Evolutionary conservation across 2,888 invertebrate genomes (phyloP).

Genomic region (Acholoe squamosa): DNA sequence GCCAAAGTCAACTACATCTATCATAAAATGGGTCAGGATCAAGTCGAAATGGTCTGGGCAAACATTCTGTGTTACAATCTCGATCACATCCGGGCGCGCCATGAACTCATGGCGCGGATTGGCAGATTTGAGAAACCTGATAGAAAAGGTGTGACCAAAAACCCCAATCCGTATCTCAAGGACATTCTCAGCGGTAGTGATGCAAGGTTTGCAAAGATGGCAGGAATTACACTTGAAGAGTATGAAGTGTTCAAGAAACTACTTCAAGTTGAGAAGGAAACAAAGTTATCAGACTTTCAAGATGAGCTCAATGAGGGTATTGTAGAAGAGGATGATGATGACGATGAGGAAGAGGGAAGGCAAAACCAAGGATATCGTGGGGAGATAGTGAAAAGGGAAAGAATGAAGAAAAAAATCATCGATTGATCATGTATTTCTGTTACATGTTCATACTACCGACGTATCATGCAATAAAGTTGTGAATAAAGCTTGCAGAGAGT

Average conservation of each 20-base stretch:
- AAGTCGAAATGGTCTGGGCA: constrained; percentile 39
- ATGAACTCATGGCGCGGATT: not conserved
- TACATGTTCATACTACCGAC: no score
- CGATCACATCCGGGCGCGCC: not conserved
- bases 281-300: not conserved
- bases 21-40: constrained; percentile 35
- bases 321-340: not conserved
- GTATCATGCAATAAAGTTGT: no score
- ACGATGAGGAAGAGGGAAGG: not conserved
- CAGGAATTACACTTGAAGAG: not conserved
- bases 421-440: not conserved
- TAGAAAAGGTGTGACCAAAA: not conserved
- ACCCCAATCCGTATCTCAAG: constrained; percentile 31
- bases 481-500: no score
- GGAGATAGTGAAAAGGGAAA: not conserved
- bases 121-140: constrained; percentile 36
- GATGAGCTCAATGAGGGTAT: not conserved
- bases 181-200: not conserved
- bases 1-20: constrained; percentile 36
- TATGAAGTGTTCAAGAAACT: constrained; percentile 11
- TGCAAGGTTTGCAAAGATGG: not conserved
- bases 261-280: not conserved
- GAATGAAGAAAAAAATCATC: not conserved
- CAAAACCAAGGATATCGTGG: not conserved
- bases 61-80: not conserved